phyloP scores from a whole-genome alignment of 2,888 invertebrate genomes.

The Limnephilus marmoratus region DNA sequence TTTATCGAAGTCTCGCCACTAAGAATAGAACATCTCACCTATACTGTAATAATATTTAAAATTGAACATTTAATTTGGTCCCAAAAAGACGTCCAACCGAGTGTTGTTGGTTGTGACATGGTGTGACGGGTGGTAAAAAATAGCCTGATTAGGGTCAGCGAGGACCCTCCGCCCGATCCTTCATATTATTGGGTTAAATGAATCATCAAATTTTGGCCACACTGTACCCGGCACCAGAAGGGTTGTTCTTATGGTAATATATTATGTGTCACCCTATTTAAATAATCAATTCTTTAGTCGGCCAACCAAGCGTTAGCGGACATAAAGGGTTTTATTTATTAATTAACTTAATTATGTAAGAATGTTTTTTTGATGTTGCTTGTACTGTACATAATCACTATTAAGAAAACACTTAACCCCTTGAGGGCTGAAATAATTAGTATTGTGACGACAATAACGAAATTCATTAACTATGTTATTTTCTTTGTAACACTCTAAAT shows the following conservation, averaged over 20 bases:
- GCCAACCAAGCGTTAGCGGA: background rate
- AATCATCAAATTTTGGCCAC: slow-evolving; percentile 17
- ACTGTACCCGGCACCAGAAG: background rate
- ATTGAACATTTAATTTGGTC: background rate
- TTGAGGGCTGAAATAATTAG: background rate
- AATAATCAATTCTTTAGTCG: slow-evolving; percentile 9
- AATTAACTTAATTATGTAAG: background rate
- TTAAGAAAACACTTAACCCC: background rate
- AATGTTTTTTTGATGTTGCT: background rate
- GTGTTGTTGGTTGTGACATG: slow-evolving; percentile 20
- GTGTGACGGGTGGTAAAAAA: background rate
- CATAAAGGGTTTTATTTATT: background rate
- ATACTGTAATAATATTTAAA: background rate
- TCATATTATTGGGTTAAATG: slow-evolving; percentile 11
- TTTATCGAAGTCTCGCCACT: too few species aligned
- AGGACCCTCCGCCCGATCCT: background rate
- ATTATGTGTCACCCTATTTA: background rate
- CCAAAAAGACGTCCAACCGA: background rate
- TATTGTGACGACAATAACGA: background rate
- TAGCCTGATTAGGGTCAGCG: background rate
- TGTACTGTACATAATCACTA: background rate
- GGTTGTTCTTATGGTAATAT: background rate
- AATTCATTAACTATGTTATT: too few species aligned
- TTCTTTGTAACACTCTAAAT: too few species aligned
- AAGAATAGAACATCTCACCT: too few species aligned